Conservation (phyloP, 2,888 invertebrate species). For the Epinotia nisella region DNA sequence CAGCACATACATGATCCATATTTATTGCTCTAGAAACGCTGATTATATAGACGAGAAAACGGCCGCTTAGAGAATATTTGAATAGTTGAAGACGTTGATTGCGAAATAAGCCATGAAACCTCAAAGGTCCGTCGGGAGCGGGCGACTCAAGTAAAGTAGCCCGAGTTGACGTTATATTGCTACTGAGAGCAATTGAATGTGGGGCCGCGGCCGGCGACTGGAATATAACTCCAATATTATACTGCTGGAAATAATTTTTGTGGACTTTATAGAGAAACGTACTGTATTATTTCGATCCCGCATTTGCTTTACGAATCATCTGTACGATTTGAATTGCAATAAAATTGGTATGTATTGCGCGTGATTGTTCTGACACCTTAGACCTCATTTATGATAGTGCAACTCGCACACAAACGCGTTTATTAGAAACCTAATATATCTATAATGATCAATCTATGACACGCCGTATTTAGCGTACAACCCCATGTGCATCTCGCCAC, state of each 20-base stretch:
- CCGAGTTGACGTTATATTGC: constrained; percentile 49
- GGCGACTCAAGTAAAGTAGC: constrained; percentile 56
- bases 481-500: too few species aligned
- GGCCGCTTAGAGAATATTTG: constrained; percentile 42
- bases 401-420: too few species aligned
- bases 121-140: constrained; percentile 57
- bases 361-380: neutral
- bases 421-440: too few species aligned
- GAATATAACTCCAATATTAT: constrained; percentile 38
- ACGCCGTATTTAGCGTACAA: too few species aligned
- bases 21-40: neutral
- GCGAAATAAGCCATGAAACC: constrained; percentile 61
- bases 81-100: constrained; percentile 57
- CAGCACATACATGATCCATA: neutral
- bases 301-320: neutral
- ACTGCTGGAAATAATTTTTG: constrained; percentile 1
- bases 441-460: too few species aligned
- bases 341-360: neutral
- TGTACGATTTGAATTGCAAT: neutral
- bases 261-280: constrained; percentile 4
- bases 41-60: constrained; percentile 5
- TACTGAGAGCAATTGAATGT: constrained; percentile 50
- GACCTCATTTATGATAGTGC: neutral
- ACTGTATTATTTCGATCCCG: constrained; percentile 7
- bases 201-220: constrained; percentile 43